Evolutionary conservation across 2,888 invertebrate species (phyloP), one percentile per base, ranked within the genome.

Genomic region (Leucania comma): DNA sequence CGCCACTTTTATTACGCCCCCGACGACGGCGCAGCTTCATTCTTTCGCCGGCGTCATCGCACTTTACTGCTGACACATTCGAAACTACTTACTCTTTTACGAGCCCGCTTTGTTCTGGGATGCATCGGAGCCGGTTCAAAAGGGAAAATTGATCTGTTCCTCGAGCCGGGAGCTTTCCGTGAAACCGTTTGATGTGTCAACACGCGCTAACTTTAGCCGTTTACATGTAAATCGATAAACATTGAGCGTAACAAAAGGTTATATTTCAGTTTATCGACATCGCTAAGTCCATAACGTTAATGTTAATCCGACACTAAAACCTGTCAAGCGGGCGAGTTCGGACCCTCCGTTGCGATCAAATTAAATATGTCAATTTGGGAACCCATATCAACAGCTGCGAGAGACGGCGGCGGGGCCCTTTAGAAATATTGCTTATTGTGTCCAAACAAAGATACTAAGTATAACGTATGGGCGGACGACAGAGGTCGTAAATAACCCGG

Each of bases 391-490:
- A 94, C 95, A 95, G 96, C 95, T 95, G 96, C 94, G 92, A 92
- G 92, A 93, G 95, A 94, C 94, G 94, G 93, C 94, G 93, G 87
- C 88, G 87, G 88, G 93, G 91, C 93, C 94, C 95, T 94, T 95
- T 95, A 94, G 95, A 96, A 96, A 96, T 96, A 96, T 96, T 94
- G 95, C 95, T 95, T 95, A 96, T 96, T 95, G 96, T 96, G 96
- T 96, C 95, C 95, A 96, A 96, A 96, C 96, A 96, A 95, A 96
- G 96, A 95, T 96, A 95, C 95, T 95, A 95, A 96, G 95, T 95
- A 95, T 96, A 95, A 96, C 95, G 96, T 95, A 96, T 95, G 96
- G 95, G 95, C 95, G 95, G 95, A 94, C 93, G 96, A 93, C 94
- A 90, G 93, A 90, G 94, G 90, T 93, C 95, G 94, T 96, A 96